These are phyloP conservation scores for Mormyrus hasselquistii DNA, from an alignment of 2,797 vertebrate species.

Conservation along the genomic window DNA sequence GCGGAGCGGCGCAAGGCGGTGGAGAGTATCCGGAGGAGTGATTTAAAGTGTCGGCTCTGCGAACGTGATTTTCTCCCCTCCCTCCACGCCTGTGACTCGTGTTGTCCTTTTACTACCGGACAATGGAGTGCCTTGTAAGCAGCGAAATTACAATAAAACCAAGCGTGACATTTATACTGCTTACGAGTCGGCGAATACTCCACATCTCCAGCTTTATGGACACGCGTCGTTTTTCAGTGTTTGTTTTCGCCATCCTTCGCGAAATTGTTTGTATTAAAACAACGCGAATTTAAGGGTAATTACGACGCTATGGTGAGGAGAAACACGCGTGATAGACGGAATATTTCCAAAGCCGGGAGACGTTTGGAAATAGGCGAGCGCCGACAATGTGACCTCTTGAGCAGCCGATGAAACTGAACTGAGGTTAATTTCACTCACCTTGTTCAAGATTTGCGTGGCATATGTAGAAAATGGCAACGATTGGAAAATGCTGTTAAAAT, in stretches of 20 bases:
- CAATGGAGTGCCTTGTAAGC: not conserved
- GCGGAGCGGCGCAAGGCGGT: not conserved
- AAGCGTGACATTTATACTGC: not conserved
- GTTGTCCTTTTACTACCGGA: not conserved
- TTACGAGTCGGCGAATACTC: not conserved
- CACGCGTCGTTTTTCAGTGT: not conserved
- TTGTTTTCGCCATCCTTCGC: not conserved
- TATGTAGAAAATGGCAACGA: not conserved
- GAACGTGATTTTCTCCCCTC: not conserved
- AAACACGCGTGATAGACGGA: not conserved
- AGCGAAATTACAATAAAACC: not conserved
- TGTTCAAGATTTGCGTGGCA: not conserved
- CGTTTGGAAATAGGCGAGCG: not conserved
- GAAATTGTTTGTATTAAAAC: not conserved
- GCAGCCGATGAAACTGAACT: not conserved
- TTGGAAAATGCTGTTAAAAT: not conserved
- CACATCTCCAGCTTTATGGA: not conserved
- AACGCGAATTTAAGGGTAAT: not conserved
- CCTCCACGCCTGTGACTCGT: slow-evolving; percentile 7
- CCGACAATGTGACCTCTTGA: slow-evolving; percentile 11
- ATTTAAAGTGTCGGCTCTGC: slow-evolving; percentile 7
- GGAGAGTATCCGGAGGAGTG: not conserved
- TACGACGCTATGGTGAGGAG: not conserved
- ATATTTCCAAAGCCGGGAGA: not conserved
- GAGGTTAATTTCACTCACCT: not conserved